phyloP scores from a whole-genome alignment of 2,113 vertebrate genomes.

The Labeo rohita region DNA sequence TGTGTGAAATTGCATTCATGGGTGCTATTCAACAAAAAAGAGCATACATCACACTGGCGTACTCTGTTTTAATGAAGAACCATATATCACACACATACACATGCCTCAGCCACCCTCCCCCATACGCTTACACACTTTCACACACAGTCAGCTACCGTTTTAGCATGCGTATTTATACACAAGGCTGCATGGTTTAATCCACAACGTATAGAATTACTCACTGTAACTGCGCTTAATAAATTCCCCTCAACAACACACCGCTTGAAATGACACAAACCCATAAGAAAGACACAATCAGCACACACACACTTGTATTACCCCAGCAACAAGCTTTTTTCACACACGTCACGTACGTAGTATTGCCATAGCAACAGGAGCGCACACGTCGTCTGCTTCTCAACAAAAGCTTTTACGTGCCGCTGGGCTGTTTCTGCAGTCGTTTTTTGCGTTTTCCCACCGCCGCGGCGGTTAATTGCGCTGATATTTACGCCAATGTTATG shows the following conservation, averaged over 20 bases:
- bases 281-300: background rate
- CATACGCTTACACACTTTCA: slow-evolving; percentile 32
- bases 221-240: slow-evolving; percentile 5
- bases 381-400: slow-evolving; percentile 37
- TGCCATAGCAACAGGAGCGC: slow-evolving; percentile 56
- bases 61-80: slow-evolving; percentile 41
- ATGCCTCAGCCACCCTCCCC: background rate
- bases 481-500: slow-evolving; percentile 18
- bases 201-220: background rate
- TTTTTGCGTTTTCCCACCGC: background rate
- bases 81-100: slow-evolving; percentile 15
- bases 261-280: slow-evolving; percentile 14
- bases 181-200: background rate
- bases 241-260: background rate
- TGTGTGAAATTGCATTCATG: background rate
- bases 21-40: background rate
- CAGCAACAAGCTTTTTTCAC: slow-evolving; percentile 54
- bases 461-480: background rate
- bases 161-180: slow-evolving; percentile 20
- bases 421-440: background rate
- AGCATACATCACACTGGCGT: slow-evolving; percentile 34
- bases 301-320: slow-evolving; percentile 44
- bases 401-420: slow-evolving; percentile 43
- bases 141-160: slow-evolving; percentile 24
- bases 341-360: slow-evolving; percentile 54